These are phyloP conservation scores for Malthinus flaveolus DNA, from an alignment of 2,888 invertebrate genomes.

Conservation along the genomic window DNA sequence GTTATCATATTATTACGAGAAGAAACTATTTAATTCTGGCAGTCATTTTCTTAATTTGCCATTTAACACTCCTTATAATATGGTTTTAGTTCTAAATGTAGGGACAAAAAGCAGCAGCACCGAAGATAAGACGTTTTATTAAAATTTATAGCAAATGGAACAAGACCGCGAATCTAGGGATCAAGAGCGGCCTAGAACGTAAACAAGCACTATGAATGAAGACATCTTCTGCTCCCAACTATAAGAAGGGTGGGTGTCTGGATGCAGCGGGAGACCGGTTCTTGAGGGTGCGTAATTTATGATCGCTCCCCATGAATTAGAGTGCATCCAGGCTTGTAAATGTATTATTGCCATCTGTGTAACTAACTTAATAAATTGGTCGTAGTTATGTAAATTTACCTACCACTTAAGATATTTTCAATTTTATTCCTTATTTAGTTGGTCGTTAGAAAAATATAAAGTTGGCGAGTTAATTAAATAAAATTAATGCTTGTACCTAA, in stretches of 20 bases:
- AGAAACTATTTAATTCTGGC: too few relatives aligned
- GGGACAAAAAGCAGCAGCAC: conserved; percentile 35
- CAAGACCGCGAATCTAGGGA: conserved; percentile 41
- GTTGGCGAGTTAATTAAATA: too few relatives aligned
- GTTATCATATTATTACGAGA: too few relatives aligned
- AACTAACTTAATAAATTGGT: conserved; percentile 47
- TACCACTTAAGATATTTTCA: conserved; percentile 3
- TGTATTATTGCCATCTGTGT: conserved; percentile 49
- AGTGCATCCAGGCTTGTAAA: conserved; percentile 52
- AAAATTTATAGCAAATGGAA: conserved; percentile 48
- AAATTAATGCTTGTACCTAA: too few relatives aligned
- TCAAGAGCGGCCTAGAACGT: conserved; percentile 41
- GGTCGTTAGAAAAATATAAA: too few relatives aligned
- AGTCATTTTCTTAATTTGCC: too few relatives aligned
- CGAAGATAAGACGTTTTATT: conserved; percentile 44
- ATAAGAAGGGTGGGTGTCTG: conserved; percentile 24
- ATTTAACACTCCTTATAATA: too few relatives aligned
- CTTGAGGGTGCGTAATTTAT: conserved; percentile 44
- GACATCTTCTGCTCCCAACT: conserved; percentile 38
- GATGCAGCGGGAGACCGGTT: conserved; percentile 29
- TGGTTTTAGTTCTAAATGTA: conserved; percentile 31
- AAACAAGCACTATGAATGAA: conserved; percentile 47
- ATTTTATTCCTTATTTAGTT: too few relatives aligned
- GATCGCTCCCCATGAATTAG: conserved; percentile 48
- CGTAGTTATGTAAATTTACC: conserved; percentile 31